Conservation (phyloP, 2,113 vertebrate species). For the Diglossa brunneiventris region DNA sequence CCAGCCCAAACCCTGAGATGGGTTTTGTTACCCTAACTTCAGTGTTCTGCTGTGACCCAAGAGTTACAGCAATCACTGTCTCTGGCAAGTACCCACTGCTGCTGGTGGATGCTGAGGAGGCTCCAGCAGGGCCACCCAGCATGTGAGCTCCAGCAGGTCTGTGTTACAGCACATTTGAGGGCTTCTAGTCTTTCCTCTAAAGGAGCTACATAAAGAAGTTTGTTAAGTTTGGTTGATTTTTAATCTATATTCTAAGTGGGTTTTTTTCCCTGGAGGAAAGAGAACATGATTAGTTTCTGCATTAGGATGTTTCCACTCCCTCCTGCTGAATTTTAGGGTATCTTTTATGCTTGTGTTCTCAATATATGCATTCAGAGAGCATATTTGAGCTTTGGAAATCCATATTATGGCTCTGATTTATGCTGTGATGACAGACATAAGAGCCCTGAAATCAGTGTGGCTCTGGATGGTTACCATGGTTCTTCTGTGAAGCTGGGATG, state of each 20-base stretch:
- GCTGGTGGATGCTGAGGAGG: neutral
- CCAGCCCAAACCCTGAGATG: neutral
- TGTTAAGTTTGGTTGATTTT: neutral
- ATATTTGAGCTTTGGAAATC: neutral
- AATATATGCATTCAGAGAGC: neutral
- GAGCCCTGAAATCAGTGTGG: neutral
- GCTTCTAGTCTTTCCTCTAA: neutral
- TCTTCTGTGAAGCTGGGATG: neutral
- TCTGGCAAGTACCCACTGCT: neutral
- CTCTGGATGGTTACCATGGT: conserved; percentile 50
- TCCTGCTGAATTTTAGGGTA: neutral
- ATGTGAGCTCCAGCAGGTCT: neutral
- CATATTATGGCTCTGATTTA: neutral
- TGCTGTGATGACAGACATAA: neutral
- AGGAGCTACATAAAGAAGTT: neutral
- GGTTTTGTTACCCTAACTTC: neutral
- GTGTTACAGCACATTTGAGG: neutral
- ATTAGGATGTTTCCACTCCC: neutral
- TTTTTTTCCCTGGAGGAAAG: neutral
- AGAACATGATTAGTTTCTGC: neutral
- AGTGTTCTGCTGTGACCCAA: neutral
- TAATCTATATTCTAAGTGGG: neutral
- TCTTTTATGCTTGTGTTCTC: neutral
- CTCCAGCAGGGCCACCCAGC: neutral
- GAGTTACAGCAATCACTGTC: neutral